A percentile compares a stretch with the other conserved stretches of the same genome.
phyloP scores from a whole-genome alignment of 2,797 vertebrate species.

The Coendou prehensilis region DNA sequence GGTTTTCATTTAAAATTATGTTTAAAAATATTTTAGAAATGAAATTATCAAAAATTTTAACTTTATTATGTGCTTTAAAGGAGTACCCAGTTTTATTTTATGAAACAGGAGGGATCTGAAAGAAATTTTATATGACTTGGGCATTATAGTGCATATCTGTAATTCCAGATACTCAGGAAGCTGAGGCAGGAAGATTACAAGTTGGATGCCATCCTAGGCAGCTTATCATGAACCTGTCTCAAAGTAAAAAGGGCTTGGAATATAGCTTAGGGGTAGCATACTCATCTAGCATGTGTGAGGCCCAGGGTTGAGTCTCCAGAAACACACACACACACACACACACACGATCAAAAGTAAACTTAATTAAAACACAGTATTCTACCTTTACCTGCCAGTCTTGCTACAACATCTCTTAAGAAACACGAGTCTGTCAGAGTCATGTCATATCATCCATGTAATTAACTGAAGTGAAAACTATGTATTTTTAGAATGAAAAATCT shows the following conservation, averaged over 20 bases:
- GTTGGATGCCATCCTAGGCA: neutral
- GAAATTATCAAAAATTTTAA: slow-evolving; percentile 64
- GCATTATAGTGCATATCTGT: neutral
- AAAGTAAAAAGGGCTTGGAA: neutral
- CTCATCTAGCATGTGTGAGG: neutral
- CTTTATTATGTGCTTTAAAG: slow-evolving; percentile 47
- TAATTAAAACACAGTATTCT: slow-evolving; percentile 67
- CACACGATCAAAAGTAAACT: slow-evolving; percentile 39
- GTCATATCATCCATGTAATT: slow-evolving; percentile 71
- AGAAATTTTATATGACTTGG: slow-evolving; percentile 17
- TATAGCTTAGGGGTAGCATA: neutral
- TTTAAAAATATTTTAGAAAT: slow-evolving; percentile 50
- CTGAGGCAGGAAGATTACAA: neutral
- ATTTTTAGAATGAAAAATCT: slow-evolving; percentile 51
- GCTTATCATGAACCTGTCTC: neutral
- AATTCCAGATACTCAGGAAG: neutral
- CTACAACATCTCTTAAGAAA: slow-evolving; percentile 40
- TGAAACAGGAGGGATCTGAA: slow-evolving; percentile 20
- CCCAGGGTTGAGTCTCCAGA: neutral
- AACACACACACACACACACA: neutral
- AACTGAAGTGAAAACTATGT: slow-evolving; percentile 55
- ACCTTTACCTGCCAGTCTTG: slow-evolving; percentile 38
- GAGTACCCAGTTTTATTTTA: slow-evolving; percentile 58
- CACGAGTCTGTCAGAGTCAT: slow-evolving; percentile 59
- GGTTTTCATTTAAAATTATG: slow-evolving; percentile 57